Percentiles rank a stretch among this genome's conserved stretches.
Conservation (phyloP, 2,113 vertebrate species). For the Centrocercus urophasianus region DNA sequence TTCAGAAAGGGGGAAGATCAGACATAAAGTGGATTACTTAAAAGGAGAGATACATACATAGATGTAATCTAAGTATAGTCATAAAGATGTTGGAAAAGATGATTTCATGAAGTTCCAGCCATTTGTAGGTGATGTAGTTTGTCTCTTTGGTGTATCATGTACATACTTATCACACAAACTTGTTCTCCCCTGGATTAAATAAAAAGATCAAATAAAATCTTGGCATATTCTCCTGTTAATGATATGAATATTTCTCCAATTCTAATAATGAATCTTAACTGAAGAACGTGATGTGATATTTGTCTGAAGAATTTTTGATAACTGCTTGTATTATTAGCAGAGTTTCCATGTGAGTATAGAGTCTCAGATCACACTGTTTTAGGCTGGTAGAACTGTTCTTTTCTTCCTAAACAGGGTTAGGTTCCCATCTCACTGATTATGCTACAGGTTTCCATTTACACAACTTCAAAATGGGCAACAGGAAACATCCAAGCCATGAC, state of each 20-base stretch:
- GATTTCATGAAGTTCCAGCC: background rate
- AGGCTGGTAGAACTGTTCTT: background rate
- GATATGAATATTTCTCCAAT: fast-evolving
- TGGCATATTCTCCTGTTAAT: background rate
- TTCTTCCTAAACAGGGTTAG: background rate
- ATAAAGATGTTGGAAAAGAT: background rate
- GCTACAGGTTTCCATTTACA: background rate
- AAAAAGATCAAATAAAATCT: background rate
- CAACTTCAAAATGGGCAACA: background rate
- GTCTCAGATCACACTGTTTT: background rate
- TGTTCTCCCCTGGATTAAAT: background rate
- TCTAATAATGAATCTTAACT: background rate
- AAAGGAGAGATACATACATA: background rate
- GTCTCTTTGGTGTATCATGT: background rate
- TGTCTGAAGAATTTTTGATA: background rate
- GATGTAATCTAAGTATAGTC: background rate
- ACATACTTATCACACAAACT: background rate
- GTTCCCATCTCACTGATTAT: background rate
- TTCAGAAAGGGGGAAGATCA: background rate
- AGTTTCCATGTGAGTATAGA: background rate
- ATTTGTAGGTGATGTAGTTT: background rate
- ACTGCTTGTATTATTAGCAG: background rate
- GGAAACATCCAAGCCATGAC: background rate
- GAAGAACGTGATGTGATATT: background rate
- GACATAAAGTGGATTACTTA: background rate